Percentiles rank a stretch among this genome's conserved stretches.
phyloP scores from a whole-genome alignment of 2,888 invertebrate genomes.

The Eupithecia abbreviata region DNA sequence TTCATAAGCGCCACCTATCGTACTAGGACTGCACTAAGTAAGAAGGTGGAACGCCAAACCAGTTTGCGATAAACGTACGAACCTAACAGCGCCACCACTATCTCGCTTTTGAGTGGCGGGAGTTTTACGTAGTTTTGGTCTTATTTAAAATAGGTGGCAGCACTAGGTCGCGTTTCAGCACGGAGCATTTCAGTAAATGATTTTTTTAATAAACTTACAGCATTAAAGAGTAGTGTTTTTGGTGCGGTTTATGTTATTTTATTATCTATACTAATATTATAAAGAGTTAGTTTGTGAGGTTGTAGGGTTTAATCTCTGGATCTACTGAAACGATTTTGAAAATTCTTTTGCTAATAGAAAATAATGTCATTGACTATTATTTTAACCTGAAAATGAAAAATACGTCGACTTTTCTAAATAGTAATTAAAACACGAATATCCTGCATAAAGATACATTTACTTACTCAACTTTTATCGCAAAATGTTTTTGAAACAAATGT shows the following conservation, averaged over 20 bases:
- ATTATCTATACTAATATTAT: too few species aligned
- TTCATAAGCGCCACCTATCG: conserved; percentile 13
- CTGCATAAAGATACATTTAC: too few species aligned
- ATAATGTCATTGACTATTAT: too few species aligned
- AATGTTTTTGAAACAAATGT: too few species aligned
- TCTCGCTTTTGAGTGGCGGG: not conserved
- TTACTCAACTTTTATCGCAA: too few species aligned
- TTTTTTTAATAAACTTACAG: not conserved
- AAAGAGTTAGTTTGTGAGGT: too few species aligned
- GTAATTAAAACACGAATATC: too few species aligned
- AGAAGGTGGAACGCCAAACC: not conserved
- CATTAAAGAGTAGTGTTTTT: not conserved
- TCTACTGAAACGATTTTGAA: too few species aligned
- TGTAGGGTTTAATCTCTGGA: too few species aligned
- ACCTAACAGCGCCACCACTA: conserved; percentile 37
- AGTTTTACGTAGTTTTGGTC: not conserved
- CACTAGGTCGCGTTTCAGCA: conserved; percentile 12
- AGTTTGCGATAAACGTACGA: not conserved
- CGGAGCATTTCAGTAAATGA: not conserved
- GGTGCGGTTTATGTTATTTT: not conserved
- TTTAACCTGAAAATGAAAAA: too few species aligned
- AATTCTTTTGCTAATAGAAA: too few species aligned
- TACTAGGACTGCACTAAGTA: not conserved
- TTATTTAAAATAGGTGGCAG: conserved; percentile 25
- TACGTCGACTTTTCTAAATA: too few species aligned